These are phyloP conservation scores for Eupithecia tripunctaria DNA, from an alignment of 2,888 invertebrate species.

Conservation along the genomic window DNA sequence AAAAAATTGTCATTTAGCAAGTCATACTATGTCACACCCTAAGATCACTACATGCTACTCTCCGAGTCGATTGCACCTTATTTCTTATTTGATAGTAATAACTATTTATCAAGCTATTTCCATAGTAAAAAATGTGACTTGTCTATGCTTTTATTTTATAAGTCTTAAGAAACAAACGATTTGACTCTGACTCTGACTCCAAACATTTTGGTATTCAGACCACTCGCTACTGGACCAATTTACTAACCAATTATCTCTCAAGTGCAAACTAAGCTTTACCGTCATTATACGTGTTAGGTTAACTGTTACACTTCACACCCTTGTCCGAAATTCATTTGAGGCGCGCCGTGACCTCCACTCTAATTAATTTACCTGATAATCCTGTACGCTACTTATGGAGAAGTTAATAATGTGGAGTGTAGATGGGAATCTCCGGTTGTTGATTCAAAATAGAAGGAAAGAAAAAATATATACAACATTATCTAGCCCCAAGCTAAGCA, in stretches of 20 bases:
- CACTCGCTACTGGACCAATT: background rate
- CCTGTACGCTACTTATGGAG: constrained; percentile 13
- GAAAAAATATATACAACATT: too few relatives aligned
- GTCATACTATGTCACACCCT: too few relatives aligned
- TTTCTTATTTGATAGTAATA: too few relatives aligned
- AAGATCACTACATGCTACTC: too few relatives aligned
- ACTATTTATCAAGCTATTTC: too few relatives aligned
- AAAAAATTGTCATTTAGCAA: too few relatives aligned
- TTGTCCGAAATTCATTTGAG: constrained; percentile 25
- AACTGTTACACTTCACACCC: constrained; percentile 23
- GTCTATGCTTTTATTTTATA: too few relatives aligned
- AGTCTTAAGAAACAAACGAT: too few relatives aligned
- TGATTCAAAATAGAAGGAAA: background rate
- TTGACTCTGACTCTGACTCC: too few relatives aligned
- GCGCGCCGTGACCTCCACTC: constrained; percentile 12
- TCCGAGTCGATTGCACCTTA: too few relatives aligned
- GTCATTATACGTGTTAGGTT: constrained; percentile 13
- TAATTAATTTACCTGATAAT: constrained; percentile 32
- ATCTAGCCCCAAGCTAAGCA: too few relatives aligned
- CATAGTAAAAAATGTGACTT: too few relatives aligned
- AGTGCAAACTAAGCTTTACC: background rate
- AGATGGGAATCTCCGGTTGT: constrained; percentile 8
- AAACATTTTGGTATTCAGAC: background rate
- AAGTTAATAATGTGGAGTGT: constrained; percentile 3
- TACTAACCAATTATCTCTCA: background rate